Evolutionary conservation across 2,888 invertebrate species (phyloP), one percentile per base, ranked within the genome.

Genomic region (Cheilosia impressa): DNA sequence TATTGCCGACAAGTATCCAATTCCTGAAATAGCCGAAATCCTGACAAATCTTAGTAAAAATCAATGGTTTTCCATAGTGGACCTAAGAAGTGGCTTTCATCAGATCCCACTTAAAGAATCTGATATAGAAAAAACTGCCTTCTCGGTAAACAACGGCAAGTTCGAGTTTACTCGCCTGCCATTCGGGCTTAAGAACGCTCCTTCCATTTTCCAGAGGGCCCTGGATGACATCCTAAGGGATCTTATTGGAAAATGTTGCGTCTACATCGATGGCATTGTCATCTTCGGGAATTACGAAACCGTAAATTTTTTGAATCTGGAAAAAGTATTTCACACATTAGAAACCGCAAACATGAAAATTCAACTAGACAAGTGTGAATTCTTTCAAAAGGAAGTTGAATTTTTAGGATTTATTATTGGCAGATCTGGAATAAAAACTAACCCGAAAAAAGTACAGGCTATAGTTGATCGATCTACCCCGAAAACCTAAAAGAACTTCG

Each of bases 141-240:
- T 80, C 55, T 83, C 82, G 7, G 31, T 79, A 0, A 87, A 83
- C 6, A 76, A 68, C 22, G 68, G 76, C 13, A 68, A 79, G 52
- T 77, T 38, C 15, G 79, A 83, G 41, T 73, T 24, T 47, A 62
- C 62, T 15, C 65, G 79, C 34, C 65, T 84, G 17, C 19, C 19
- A 19, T 19, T 19, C 19, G 19, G 19, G 19, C 19, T 19, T 19
- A 19, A 19, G 19, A 19, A 19, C 19, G 19, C 19, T 69, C 84
- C 73, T 1, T 50, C 65, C 5, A 76, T 71, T n/a, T 83, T 83
- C 10, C 72, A 85, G 31, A 66, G 66, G 15, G 52, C 76, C 7
- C 24, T 84, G 2, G 78, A 87, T 34, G 73, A 87, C 15, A 81
- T 84, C 2, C 62, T 87, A 9, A 38, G 34, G 4, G 78, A 82